These are phyloP conservation scores for Drosophila conformis DNA, from an alignment of 2,888 invertebrate species.

Conservation along the genomic window DNA sequence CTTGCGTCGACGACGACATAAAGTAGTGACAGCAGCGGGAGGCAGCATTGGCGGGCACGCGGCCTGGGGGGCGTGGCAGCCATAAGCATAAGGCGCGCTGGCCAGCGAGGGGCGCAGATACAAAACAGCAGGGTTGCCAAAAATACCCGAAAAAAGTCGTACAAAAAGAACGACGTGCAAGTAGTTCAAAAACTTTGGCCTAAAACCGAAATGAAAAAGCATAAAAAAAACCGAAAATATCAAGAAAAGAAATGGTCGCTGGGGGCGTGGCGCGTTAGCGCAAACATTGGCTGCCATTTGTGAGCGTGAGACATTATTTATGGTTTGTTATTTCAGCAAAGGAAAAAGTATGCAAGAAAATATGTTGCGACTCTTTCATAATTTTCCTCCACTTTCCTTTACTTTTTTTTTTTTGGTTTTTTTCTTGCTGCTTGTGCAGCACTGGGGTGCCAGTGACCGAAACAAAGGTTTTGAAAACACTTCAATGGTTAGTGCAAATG, in stretches of 20 bases:
- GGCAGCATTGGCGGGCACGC: conserved; percentile 25
- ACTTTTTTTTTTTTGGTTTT: conserved; percentile 3
- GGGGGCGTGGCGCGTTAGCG: conserved; percentile 56
- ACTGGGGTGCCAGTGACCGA: conserved; percentile 6
- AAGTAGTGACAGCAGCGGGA: conserved; percentile 69
- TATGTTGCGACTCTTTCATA: conserved; percentile 80
- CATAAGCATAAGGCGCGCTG: conserved; percentile 57
- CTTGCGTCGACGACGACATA: conserved; percentile 73
- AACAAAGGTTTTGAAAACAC: conserved; percentile 54
- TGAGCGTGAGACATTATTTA: conserved; percentile 82
- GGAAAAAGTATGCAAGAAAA: conserved; percentile 72
- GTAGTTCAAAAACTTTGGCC: conserved; percentile 79
- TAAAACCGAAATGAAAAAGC: conserved; percentile 65
- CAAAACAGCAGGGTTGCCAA: conserved; percentile 79
- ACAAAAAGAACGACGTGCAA: conserved; percentile 75
- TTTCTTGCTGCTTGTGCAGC: not conserved
- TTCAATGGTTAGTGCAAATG: conserved; percentile 14
- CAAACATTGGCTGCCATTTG: conserved; percentile 80
- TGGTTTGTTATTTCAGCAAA: conserved; percentile 82
- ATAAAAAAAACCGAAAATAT: conserved; percentile 4
- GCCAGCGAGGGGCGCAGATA: conserved; percentile 61
- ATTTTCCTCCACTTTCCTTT: conserved; percentile 50
- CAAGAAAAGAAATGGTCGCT: conserved; percentile 39
- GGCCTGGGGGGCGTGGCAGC: conserved; percentile 44
- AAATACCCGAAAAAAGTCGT: conserved; percentile 55